Base-by-base conservation (phyloP, 2,797 vertebrate species). In the Helostoma temminkii region DNA sequence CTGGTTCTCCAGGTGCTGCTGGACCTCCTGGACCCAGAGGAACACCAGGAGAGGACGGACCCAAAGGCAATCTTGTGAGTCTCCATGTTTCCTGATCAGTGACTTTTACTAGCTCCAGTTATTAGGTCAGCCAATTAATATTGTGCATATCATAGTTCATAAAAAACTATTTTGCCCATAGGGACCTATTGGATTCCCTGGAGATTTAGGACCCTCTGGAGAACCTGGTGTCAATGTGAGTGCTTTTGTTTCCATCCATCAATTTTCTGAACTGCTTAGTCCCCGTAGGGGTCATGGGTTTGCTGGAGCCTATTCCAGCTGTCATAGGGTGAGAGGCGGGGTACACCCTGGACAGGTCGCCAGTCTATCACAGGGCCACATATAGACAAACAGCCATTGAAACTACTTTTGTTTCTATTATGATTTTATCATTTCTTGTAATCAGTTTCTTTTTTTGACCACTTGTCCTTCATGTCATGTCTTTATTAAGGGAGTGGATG, bases 151-250 rank as follows among this genome's bases (percentile, higher is more conserved):
- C 2, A 16, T 16, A 5, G 9, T 37, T 37, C 4, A 34, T 55
- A 15, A 53, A 26, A 63, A 16, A 3, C 16, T 32, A 11, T 45
- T 63, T 65, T 66, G 0, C 15, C 55, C 15, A 2, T 47, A 98
- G 97, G 97, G 97, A 32, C 95, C 96, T 5, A 89, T 91, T 26
- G 97, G 97, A 78, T 96, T 97, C 53, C 96, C 95, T 0, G 97
- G 97, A 88, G 96, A 98, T 70, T 73, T 91, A 0, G 97, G 97
- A 18, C 85, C 95, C 14, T 66, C 94, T 1, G 97, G 97, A 85
- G 96, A 97, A 71, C 42, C 94, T 37, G 97, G 97, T 1, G n/a
- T 70, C 66, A 92, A 91, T 47, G 97, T 98, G 83, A 93, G 94
- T 50, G 48, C 53, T 56, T 15, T 46, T 55, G 1, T 41, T 45